Base-by-base conservation (phyloP, 2,113 vertebrate species). In the Hipposideros armiger region DNA sequence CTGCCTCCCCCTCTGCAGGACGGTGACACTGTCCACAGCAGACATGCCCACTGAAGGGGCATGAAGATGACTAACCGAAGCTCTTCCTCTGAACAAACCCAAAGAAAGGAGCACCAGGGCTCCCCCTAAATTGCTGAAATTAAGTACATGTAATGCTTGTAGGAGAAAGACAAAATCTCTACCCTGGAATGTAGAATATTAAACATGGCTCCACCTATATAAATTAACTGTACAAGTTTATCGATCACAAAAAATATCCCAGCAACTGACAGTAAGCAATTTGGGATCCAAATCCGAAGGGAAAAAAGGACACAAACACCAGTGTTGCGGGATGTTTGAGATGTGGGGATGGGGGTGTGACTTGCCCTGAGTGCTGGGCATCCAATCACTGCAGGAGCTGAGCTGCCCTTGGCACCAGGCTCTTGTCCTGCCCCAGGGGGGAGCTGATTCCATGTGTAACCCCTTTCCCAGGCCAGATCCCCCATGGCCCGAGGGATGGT, bases 371-470 rank as follows among this genome's bases (percentile, higher is more conserved):
- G 4, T 40, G 70, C 60, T 19, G 20, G 67, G n/a, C 20, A 1
- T 24, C 32, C 1, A 0, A 1, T 24, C 36, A 17, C 22, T 0
- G 14, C 1, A 0, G 45, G 47, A 76, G 66, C 81, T 4, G 1
- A 2, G 24, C 15, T 42, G 32, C 56, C 15, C 72, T 40, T 4
- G 1, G 52, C 45, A 1, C 36, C 7, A 15, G 81, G 81, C 47
- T 47, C 69, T 22, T 30, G 52, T 69, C 54, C 22, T 19, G 47
- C 13, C 32, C 66, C 3, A 0, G 1, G 14, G 1, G 14, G 67
- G 72, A 52, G 76, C 45, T 2, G 0, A 0, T 13, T 9, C 60
- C 6, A 1, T 1, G 0, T 0, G 19, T 20, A 13, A 32, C n/a
- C 24, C 16, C 54, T 54, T 30, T 6, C 58, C 67, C 7, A 7